Base-by-base conservation (phyloP, 2,888 invertebrate genomes). In the Scotopteryx bipunctaria region DNA sequence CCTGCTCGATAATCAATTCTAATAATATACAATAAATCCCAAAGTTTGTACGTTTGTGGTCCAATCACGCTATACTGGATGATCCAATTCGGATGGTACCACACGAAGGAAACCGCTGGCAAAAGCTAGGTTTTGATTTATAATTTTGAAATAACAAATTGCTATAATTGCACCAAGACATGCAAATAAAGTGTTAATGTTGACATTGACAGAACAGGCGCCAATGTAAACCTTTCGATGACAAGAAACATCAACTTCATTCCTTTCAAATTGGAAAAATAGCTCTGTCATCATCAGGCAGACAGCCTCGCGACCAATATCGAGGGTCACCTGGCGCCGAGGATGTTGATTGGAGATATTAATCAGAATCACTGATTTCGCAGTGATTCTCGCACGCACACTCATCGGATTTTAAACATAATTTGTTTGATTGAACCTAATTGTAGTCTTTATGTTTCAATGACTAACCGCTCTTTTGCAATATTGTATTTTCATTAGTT, bases 301-400 rank as follows among this genome's bases (percentile, higher is more conserved):
- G 61, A 57, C 55, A 51, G 52, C 62, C 62, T 62, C 55, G 55
- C 46, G 35, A 46, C 52, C 57, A 56, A 46, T 56, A 40, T 23
- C 42, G 41, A 56, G 49, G 59, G 61, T 61, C 59, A 37, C 35
- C 37, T 47, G 61, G 58, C 61, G 59, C 63, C 63, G 32, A 38
- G 45, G 40, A 55, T 55, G 57, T 58, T 55, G 50, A 38, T 52
- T 45, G 43, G 45, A 45, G 47, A 51, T 49, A 63, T 57, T 59
- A 57, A 61, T 56, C 57, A 56, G 56, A 61, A 63, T 57, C 50
- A 40, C 38, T 5, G 33, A n/a, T n/a, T n/a, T n/a, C 38, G 43
- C 51, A 56, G n/a, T n/a, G n/a, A n/a, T n/a, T n/a, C n/a, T n/a
- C n/a, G n/a, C n/a, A 43, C 17, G 57, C 55, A 17, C 19, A 52